These are phyloP conservation scores for Ephydatia muelleri DNA, from an alignment of 37 sponge, comb jelly and placozoan genomes.

Conservation along the genomic window DNA sequence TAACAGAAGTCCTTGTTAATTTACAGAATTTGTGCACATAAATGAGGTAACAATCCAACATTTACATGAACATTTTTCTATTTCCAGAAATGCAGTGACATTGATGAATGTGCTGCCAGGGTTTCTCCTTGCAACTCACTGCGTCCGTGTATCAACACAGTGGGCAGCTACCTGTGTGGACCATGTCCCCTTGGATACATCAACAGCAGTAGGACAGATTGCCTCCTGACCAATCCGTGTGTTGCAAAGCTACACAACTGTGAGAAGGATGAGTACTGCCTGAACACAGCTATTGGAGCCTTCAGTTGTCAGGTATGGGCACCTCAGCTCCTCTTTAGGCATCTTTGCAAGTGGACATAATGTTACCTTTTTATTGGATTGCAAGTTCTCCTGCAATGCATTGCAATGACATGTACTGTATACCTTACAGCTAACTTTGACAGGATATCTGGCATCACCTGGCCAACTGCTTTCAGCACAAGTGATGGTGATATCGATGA, in stretches of 20 bases:
- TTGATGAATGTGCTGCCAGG: conserved; percentile 19
- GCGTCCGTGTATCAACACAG: background rate
- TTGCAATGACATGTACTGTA: background rate
- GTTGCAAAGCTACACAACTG: conserved; percentile 68
- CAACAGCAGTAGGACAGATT: conserved; percentile 55
- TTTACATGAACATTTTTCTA: background rate
- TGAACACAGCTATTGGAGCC: conserved; percentile 52
- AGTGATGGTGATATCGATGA: conserved; percentile 35
- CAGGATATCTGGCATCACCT: conserved; percentile 70
- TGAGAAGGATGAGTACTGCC: conserved; percentile 55
- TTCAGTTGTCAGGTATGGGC: conserved; percentile 62
- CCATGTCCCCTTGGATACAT: conserved; percentile 77
- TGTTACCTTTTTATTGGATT: background rate
- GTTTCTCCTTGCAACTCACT: background rate
- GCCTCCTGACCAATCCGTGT: conserved; percentile 80
- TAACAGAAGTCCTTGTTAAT: too few relatives aligned
- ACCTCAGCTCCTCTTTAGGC: background rate
- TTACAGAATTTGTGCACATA: too few relatives aligned
- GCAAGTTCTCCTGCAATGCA: conserved; percentile 19
- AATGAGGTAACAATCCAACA: background rate
- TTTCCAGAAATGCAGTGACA: conserved; percentile 52
- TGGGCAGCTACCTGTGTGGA: conserved; percentile 74
- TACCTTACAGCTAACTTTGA: background rate
- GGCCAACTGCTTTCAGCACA: background rate
- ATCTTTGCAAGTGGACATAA: background rate